Evolutionary conservation across 2,113 vertebrate genomes (phyloP).

Genomic region (Strigops habroptila): DNA sequence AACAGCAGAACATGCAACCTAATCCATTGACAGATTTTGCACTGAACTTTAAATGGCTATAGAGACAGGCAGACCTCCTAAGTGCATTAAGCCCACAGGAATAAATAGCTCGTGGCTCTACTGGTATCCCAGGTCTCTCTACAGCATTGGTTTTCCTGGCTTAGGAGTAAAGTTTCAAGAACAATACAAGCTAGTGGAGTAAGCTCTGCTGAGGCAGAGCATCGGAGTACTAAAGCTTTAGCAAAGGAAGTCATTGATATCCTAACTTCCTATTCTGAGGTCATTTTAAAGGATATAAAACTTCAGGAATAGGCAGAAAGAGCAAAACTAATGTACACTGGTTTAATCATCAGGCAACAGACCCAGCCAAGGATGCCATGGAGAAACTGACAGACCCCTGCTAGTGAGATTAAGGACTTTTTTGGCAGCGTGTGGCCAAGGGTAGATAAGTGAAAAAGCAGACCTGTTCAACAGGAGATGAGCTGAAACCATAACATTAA

Average conservation of each 20-base stretch:
- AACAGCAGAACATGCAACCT: not conserved
- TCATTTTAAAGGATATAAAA: not conserved
- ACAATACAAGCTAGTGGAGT: not conserved
- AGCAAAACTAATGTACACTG: not conserved
- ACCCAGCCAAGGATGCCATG: not conserved
- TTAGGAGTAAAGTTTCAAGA: conserved; percentile 20
- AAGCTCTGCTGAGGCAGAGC: not conserved
- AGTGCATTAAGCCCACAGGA: not conserved
- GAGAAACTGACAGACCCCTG: not conserved
- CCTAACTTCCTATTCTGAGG: not conserved
- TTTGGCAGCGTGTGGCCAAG: not conserved
- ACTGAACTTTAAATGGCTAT: not conserved
- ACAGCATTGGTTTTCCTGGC: conserved; percentile 17
- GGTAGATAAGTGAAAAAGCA: conserved; percentile 1
- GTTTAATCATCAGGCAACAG: not conserved
- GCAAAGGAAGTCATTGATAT: not conserved
- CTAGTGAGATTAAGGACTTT: not conserved
- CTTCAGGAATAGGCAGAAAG: not conserved
- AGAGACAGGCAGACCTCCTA: not conserved
- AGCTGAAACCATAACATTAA: conserved; percentile 41
- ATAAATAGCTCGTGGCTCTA: conserved; percentile 30
- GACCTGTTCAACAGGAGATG: not conserved
- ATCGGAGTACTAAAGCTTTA: not conserved
- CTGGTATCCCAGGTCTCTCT: not conserved
- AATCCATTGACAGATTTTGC: conserved; percentile 2